phyloP scores from a whole-genome alignment of 2,113 vertebrate species.

The Aythya baeri region DNA sequence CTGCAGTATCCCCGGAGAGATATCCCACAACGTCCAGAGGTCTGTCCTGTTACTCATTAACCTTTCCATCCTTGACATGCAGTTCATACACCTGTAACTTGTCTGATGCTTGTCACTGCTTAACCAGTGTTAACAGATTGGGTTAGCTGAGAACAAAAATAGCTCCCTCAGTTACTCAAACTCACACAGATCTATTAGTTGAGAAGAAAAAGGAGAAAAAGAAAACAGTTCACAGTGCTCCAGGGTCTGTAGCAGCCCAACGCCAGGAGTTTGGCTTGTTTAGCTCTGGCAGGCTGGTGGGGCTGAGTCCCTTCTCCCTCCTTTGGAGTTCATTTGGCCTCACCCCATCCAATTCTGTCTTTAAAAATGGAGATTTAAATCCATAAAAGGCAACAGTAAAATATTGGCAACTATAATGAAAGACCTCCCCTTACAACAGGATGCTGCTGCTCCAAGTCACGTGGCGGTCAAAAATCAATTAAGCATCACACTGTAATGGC shows the following conservation, averaged over 20 bases:
- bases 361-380: neutral
- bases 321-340: neutral
- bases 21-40: neutral
- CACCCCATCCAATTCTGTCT: neutral
- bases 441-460: neutral
- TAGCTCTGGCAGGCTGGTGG: neutral
- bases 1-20: neutral
- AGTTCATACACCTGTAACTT: constrained; percentile 26
- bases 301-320: neutral
- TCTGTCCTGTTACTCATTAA: constrained; percentile 45
- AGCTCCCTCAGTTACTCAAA: neutral
- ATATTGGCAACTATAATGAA: neutral
- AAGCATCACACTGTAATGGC: neutral
- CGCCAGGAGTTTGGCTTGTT: neutral
- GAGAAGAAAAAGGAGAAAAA: neutral
- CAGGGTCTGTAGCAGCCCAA: neutral
- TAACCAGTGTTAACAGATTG: neutral
- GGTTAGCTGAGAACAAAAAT: neutral
- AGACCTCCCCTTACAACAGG: neutral
- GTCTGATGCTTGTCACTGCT: constrained; percentile 4
- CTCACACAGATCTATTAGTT: neutral
- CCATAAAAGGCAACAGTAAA: neutral
- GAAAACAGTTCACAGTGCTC: neutral
- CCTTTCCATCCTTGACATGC: constrained; percentile 1
- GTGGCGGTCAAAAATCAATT: neutral